Percentiles rank a stretch among this genome's conserved stretches.
These are phyloP conservation scores for Chrysochloris asiatica DNA, from an alignment of 2,113 vertebrate species.

Conservation along the genomic window DNA sequence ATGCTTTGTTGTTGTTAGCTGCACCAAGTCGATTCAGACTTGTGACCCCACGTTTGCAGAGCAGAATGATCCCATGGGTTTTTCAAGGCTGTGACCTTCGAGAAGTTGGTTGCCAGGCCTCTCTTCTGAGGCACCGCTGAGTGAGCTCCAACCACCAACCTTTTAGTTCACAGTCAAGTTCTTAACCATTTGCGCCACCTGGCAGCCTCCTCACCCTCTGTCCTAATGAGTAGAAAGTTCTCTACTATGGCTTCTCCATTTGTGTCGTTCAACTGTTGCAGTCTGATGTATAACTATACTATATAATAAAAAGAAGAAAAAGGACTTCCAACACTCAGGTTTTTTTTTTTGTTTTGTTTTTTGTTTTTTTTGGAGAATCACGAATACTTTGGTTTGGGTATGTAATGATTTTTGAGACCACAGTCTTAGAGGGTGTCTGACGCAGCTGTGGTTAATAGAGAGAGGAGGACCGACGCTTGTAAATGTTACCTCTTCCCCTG, in stretches of 20 bases:
- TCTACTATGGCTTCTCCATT: background rate
- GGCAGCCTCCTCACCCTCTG: background rate
- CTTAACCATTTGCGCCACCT: background rate
- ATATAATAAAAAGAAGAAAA: background rate
- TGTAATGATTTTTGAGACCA: background rate
- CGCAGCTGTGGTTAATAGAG: constrained; percentile 72
- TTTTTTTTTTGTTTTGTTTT: background rate
- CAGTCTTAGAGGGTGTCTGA: background rate
- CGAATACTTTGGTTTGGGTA: background rate
- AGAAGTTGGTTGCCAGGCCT: background rate
- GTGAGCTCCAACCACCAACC: background rate
- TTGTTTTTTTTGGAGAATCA: background rate
- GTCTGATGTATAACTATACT: background rate
- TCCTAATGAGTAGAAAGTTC: background rate
- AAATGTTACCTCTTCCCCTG: constrained; percentile 11
- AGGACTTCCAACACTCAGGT: background rate
- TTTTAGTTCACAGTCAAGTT: background rate
- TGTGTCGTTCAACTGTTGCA: background rate
- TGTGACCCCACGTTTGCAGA: background rate
- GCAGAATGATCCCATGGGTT: background rate
- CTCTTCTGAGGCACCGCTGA: background rate
- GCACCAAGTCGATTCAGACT: background rate
- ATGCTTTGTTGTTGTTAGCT: background rate
- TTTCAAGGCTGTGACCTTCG: background rate
- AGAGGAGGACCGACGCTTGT: background rate